Percentiles rank a stretch among this genome's conserved stretches.
phyloP scores from a whole-genome alignment of 2,113 vertebrate genomes.

The Larimichthys crocea region DNA sequence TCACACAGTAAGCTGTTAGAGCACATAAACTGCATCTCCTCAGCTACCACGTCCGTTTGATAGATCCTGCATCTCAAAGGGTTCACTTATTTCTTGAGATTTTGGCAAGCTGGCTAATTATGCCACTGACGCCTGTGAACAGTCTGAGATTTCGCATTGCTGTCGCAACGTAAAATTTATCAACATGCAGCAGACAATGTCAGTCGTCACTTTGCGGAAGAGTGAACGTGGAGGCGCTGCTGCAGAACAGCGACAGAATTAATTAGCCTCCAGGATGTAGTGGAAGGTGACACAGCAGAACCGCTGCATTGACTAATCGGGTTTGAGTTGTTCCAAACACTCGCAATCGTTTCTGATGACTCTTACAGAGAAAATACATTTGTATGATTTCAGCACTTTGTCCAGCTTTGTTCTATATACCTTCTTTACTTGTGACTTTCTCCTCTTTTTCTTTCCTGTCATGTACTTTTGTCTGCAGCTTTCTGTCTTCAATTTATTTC shows the following conservation, averaged over 20 bases:
- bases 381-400: slow-evolving; percentile 8
- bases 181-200: slow-evolving; percentile 55
- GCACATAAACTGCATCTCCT: slow-evolving; percentile 17
- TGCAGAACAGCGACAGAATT: slow-evolving; percentile 56
- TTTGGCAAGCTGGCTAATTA: slow-evolving; percentile 49
- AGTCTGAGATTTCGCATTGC: slow-evolving; percentile 25
- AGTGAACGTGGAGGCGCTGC: slow-evolving; percentile 50
- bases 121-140: slow-evolving; percentile 7
- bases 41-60: slow-evolving; percentile 16
- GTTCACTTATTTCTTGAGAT: slow-evolving; percentile 35
- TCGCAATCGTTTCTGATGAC: slow-evolving; percentile 33
- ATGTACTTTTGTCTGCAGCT: background rate
- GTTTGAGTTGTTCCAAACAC: slow-evolving; percentile 65
- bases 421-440: slow-evolving; percentile 1
- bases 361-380: slow-evolving; percentile 23
- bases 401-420: slow-evolving; percentile 9
- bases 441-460: slow-evolving; percentile 9
- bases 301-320: slow-evolving; percentile 57
- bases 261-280: slow-evolving; percentile 63
- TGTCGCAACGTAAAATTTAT: slow-evolving; percentile 48
- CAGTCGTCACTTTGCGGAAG: slow-evolving; percentile 47
- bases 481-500: slow-evolving; percentile 1
- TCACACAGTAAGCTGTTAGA: background rate
- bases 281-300: slow-evolving; percentile 67
- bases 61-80: slow-evolving; percentile 4